A percentile compares a stretch with the other conserved stretches of the same genome.
These are phyloP conservation scores for Altica lythri DNA, from an alignment of 2,888 invertebrate species.

Conservation along the genomic window DNA sequence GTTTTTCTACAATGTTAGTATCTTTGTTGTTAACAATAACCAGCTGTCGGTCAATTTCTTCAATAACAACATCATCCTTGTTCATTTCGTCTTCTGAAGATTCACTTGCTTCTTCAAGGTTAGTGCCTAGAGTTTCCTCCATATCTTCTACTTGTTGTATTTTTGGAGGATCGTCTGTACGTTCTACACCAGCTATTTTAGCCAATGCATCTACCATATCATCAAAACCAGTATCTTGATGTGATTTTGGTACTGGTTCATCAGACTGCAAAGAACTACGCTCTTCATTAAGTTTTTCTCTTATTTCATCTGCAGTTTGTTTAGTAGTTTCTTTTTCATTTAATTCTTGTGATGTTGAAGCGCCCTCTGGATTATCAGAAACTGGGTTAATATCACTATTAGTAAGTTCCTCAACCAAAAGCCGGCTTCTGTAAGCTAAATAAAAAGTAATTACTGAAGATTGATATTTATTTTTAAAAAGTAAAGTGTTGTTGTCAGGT, in stretches of 20 bases:
- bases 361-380: too few relatives aligned
- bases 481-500: too few relatives aligned
- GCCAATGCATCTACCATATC: constrained; percentile 4
- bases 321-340: neutral
- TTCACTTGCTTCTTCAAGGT: constrained; percentile 3
- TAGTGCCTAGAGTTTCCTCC: neutral
- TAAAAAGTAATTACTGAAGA: constrained; percentile 9
- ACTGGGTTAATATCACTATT: neutral
- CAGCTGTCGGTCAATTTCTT: neutral
- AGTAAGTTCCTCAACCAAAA: constrained; percentile 14
- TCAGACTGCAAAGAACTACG: neutral
- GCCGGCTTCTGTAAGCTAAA: constrained; percentile 17
- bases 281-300: neutral
- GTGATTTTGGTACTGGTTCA: neutral
- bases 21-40: neutral
- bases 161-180: neutral
- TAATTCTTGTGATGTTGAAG: too few relatives aligned
- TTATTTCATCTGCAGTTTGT: neutral
- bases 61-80: neutral
- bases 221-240: neutral
- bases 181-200: constrained; percentile 6
- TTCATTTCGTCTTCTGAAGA: neutral
- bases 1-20: neutral
- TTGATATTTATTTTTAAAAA: too few relatives aligned
- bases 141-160: constrained; percentile 19